A percentile compares a stretch with the other conserved stretches of the same genome.
These are phyloP conservation scores for Caerostris extrusa DNA, from an alignment of 1,140 invertebrate species.

Conservation along the genomic window DNA sequence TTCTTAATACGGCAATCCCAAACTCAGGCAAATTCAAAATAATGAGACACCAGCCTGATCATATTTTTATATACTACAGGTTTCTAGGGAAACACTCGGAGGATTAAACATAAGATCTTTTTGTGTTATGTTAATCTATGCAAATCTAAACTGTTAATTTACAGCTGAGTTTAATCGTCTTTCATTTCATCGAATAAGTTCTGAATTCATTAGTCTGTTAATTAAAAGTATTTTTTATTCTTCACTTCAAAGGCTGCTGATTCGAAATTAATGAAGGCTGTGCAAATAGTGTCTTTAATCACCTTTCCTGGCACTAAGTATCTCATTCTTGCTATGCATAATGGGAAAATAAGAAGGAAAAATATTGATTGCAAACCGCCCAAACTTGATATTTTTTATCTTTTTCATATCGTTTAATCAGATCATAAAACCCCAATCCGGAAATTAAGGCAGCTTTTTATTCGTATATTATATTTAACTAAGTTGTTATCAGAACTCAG, in stretches of 20 bases:
- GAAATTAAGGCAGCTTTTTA: background rate
- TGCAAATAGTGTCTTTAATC: conserved; percentile 27
- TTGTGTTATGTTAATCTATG: background rate
- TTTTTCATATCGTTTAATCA: background rate
- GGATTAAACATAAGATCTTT: background rate
- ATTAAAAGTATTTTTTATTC: background rate
- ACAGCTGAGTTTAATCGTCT: background rate
- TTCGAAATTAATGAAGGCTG: conserved; percentile 49
- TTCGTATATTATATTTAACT: background rate
- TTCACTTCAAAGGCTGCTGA: conserved; percentile 20
- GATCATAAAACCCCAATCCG: background rate
- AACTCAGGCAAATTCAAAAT: too few relatives aligned
- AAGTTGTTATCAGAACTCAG: too few relatives aligned
- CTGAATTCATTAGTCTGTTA: conserved; percentile 33
- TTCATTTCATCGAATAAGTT: background rate
- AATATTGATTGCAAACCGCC: background rate
- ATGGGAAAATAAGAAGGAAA: conserved; percentile 8
- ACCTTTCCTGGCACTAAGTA: conserved; percentile 4
- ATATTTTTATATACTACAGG: too few relatives aligned
- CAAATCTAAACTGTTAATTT: background rate
- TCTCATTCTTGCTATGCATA: conserved; percentile 22
- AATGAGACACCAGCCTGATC: too few relatives aligned
- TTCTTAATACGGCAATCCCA: too few relatives aligned
- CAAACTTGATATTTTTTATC: background rate
- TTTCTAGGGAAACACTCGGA: background rate